Evolutionary conservation across 1,140 invertebrate genomes (phyloP).

Genomic region (Atta colombica): DNA sequence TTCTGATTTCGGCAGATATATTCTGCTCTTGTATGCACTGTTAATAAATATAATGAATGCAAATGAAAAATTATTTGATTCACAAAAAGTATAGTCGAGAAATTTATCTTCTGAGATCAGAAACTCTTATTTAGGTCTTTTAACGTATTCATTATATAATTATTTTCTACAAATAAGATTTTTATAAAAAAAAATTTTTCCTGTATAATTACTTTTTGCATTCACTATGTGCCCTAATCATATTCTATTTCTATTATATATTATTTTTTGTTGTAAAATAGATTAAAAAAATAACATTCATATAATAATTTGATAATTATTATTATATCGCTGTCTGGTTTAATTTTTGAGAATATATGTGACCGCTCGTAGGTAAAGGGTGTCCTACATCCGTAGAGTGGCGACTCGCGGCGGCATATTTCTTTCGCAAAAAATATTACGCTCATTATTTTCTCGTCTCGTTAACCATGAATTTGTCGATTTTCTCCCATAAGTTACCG

Average conservation of each 20-base stretch:
- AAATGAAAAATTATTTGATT: too few species aligned
- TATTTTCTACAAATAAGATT: too few species aligned
- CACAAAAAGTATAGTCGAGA: too few species aligned
- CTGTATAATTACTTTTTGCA: too few species aligned
- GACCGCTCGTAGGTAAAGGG: slow-evolving; percentile 76
- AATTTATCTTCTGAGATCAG: too few species aligned
- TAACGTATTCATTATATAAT: too few species aligned
- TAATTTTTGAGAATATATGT: not conserved
- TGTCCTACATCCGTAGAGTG: slow-evolving; percentile 79
- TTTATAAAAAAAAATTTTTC: too few species aligned
- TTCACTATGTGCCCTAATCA: too few species aligned
- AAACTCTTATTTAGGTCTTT: too few species aligned
- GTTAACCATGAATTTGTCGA: not conserved
- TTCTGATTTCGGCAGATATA: not conserved
- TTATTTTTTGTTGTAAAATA: not conserved
- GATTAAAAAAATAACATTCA: not conserved
- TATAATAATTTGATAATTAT: not conserved
- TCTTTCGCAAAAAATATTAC: slow-evolving; percentile 82
- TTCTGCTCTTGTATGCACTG: not conserved
- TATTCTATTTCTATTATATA: too few species aligned
- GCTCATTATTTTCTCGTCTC: slow-evolving; percentile 21
- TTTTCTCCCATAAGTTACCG: not conserved
- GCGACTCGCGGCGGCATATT: slow-evolving; percentile 79
- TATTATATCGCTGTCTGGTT: not conserved
- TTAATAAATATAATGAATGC: too few species aligned